Base-by-base conservation (phyloP, 2,113 vertebrate species). In the Neotoma lepida region DNA sequence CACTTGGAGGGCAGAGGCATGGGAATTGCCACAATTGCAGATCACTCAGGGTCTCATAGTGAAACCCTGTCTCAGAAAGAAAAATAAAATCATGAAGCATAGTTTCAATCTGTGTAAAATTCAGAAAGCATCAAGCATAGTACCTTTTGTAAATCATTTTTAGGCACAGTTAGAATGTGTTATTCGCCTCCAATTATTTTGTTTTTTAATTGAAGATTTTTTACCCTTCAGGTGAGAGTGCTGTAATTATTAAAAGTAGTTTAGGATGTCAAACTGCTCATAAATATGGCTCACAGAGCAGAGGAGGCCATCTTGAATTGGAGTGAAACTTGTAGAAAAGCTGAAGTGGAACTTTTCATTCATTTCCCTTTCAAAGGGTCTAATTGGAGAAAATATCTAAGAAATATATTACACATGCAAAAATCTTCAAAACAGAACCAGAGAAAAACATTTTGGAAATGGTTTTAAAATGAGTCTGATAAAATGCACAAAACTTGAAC, bases 381-480 rank as follows among this genome's bases (percentile, higher is more conserved):
- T 96, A 95, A 93, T 77, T 94, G 46, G 86, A 80, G 58, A 93
- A 90, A 91, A 94, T 81, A 93, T 90, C 73, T 88, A 94, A 91
- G 26, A 96, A 95, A 95, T 95, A 94, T 96, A 95, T 96, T 96
- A 86, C 71, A 94, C 63, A 95, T 96, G 91, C 73, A 96, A 68
- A 93, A 89, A 18, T 95, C 71, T 92, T 96, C 89, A 93, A 96
- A 93, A 94, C 44, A 78, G 94, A 96, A 89, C 63, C 28, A 96
- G n/a, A 95, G 46, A n/a, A 95, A 96, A 97, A 93, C 86, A 94
- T 94, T 96, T 93, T 92, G 68, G 77, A 96, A 97, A 95, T 96
- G 82, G 49, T 89, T 96, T 97, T 94, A 82, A 96, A 97, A 96
- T 82, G 54, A 92, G 41, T 86, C 88, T 78, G 77, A 93, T 94